A percentile compares a stretch with the other conserved stretches of the same genome.
These are phyloP conservation scores for Boleophthalmus pectinirostris DNA, from an alignment of 2,113 vertebrate genomes.

Conservation along the genomic window DNA sequence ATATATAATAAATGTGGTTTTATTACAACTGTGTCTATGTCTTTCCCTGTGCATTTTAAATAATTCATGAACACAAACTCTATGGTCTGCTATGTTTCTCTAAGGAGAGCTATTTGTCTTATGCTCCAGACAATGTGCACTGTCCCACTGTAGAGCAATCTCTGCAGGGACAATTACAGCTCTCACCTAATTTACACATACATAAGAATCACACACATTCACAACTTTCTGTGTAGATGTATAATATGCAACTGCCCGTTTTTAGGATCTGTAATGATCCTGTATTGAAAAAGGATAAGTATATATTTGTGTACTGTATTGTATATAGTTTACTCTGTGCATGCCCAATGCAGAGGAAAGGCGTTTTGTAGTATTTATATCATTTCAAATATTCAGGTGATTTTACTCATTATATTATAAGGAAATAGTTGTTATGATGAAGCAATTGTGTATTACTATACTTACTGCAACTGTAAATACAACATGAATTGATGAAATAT, in stretches of 20 bases:
- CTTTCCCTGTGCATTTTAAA: not conserved
- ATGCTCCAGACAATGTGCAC: slow-evolving; percentile 39
- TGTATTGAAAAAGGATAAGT: not conserved
- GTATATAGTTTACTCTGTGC: not conserved
- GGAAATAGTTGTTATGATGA: not conserved
- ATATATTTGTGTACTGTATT: not conserved
- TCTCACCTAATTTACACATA: slow-evolving; percentile 62
- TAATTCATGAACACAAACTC: not conserved
- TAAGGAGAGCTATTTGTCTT: slow-evolving; percentile 45
- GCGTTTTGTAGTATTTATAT: not conserved
- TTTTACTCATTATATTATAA: not conserved
- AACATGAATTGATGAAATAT: not conserved
- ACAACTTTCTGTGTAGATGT: not conserved
- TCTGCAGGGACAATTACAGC: slow-evolving; percentile 62
- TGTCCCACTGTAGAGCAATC: slow-evolving; percentile 44
- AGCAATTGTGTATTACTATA: not conserved
- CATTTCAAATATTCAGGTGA: not conserved
- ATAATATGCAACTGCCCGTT: too few relatives aligned
- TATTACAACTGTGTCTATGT: too few relatives aligned
- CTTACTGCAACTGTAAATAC: not conserved
- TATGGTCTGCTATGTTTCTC: slow-evolving; percentile 29
- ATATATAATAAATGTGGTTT: not conserved
- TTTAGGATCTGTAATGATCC: not conserved
- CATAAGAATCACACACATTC: slow-evolving; percentile 24
- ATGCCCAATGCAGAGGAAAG: not conserved